Evolutionary conservation across 2,113 vertebrate species (phyloP).

Genomic region (Xiphophorus hellerii): DNA sequence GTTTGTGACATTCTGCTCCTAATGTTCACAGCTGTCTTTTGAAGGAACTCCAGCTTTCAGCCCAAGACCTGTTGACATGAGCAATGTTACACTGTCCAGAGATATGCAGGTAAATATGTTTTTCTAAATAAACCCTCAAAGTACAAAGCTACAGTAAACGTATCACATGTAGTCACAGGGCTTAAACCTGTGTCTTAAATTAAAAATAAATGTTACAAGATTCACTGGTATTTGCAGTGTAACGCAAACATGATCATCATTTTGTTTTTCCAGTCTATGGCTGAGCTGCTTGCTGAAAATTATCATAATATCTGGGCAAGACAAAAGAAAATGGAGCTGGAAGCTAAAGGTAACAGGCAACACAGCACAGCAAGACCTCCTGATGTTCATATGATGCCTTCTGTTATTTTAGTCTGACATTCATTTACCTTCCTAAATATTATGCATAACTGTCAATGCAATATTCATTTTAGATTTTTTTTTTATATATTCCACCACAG

Average conservation of each 20-base stretch:
- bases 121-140: background rate
- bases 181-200: too few species aligned
- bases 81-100: slow-evolving; percentile 93
- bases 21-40: slow-evolving; percentile 84
- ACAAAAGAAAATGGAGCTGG: slow-evolving; percentile 93
- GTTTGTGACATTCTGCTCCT: background rate
- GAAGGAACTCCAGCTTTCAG: slow-evolving; percentile 89
- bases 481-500: too few species aligned
- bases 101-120: slow-evolving; percentile 85
- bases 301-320: slow-evolving; percentile 98
- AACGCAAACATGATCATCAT: background rate
- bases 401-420: too few species aligned
- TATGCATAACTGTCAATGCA: too few species aligned
- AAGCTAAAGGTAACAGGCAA: slow-evolving; percentile 89
- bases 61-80: slow-evolving; percentile 95
- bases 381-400: too few species aligned
- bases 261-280: slow-evolving; percentile 87
- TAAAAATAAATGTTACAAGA: background rate
- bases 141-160: background rate
- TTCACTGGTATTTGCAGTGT: background rate
- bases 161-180: background rate
- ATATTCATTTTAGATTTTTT: too few species aligned
- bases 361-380: background rate
- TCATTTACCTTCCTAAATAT: too few species aligned
- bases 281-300: slow-evolving; percentile 96